A percentile compares a stretch with the other conserved stretches of the same genome.
Evolutionary conservation across 1,140 invertebrate genomes (phyloP).

Genomic region (Vollenhovia emeryi): DNA sequence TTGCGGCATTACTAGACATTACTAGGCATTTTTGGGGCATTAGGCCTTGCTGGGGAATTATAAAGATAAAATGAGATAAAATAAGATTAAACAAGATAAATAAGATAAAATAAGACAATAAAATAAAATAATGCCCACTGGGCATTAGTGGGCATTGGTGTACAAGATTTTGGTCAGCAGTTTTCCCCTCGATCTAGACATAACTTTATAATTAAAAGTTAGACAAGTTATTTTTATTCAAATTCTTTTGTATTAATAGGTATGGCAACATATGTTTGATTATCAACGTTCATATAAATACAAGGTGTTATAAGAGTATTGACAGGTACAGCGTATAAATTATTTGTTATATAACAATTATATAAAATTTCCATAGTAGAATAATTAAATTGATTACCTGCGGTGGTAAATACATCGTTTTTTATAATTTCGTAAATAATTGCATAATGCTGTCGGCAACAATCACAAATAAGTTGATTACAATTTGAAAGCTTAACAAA

Average conservation of each 20-base stretch:
- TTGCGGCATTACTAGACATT: too few relatives aligned
- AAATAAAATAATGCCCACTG: too few relatives aligned
- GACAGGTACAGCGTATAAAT: not conserved
- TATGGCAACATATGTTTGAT: not conserved
- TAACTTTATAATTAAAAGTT: too few relatives aligned
- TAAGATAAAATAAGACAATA: too few relatives aligned
- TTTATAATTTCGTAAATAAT: not conserved
- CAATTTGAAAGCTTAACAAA: not conserved
- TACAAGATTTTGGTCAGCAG: too few relatives aligned
- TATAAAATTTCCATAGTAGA: not conserved
- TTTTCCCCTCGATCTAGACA: too few relatives aligned
- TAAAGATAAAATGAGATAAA: too few relatives aligned
- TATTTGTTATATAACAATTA: not conserved
- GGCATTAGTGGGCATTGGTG: too few relatives aligned
- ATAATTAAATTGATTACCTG: not conserved
- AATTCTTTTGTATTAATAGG: not conserved
- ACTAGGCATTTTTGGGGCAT: too few relatives aligned
- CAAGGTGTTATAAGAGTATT: not conserved
- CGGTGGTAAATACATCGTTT: not conserved
- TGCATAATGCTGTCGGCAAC: not conserved
- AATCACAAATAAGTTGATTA: not conserved
- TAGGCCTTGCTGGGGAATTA: too few relatives aligned
- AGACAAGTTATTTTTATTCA: not conserved
- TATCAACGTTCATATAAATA: not conserved
- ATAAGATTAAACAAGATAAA: too few relatives aligned